Base-by-base conservation (phyloP, 2,797 vertebrate species). In the Apodemus agrarius region DNA sequence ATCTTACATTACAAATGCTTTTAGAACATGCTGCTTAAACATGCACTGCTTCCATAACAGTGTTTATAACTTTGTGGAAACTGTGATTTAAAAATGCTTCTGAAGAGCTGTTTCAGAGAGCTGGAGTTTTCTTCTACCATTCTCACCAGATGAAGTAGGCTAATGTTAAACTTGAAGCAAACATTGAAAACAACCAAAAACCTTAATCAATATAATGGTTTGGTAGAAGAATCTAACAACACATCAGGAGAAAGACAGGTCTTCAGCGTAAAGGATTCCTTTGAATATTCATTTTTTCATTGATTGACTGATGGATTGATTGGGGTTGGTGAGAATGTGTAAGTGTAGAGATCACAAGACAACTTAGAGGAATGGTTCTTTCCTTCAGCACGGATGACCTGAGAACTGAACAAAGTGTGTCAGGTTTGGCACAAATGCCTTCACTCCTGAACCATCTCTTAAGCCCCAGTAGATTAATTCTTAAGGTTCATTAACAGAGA, bases 1-100 rank as follows among this genome's bases (percentile, higher is more conserved):
- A 92, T 80, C 72, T 91, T 89, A 94, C 11, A 92, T 92, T 84
- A 84, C n/a, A 97, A 89, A 90, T 94, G 10, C 21, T 95, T 19
- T 80, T 65, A 93, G 82, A 96, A 91, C 61, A 13, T 85, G 10
- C n/a, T 79, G 78, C 29, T 94, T 46, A 79, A 21, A 89, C 19
- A 94, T 9, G 43, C n/a, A 34, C 14, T 94, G 29, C 78, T 61
- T 89, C 26, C 21, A n/a, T 90, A 87, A 83, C 14, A 97, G 1
- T 59, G 80, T n/a, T 86, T 87, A 26, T 10, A 69, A 84, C 14
- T 83, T 40, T 90, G 14, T 19, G 94, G 89, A 95, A 14, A 89
- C 34, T 6, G 57, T 67, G 21, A 26, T 75, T 96, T 52, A 46
- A 46, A 95, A 95, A 93, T 89, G 84, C 24, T 72, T 95, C 6